phyloP scores from a whole-genome alignment of 2,888 invertebrate species.

The Erpobdella octoculata region DNA sequence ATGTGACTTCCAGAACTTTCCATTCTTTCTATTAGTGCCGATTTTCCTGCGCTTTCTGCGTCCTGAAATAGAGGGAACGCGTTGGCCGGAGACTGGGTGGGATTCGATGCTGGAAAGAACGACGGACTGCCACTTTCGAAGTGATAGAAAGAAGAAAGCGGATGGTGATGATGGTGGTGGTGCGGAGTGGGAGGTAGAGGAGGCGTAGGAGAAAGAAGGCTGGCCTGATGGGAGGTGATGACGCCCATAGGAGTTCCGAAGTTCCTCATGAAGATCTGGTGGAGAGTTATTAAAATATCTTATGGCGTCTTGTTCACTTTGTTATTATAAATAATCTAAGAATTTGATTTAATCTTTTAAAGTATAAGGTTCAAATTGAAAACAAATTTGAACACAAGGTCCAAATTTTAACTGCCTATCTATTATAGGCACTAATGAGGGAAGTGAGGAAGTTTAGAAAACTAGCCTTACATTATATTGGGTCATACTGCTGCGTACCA shows the following conservation, averaged over 20 bases:
- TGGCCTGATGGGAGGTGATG: neutral
- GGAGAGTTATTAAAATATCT: too few relatives aligned
- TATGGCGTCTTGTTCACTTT: too few relatives aligned
- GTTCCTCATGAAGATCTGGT: neutral
- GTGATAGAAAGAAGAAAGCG: slow-evolving; percentile 2
- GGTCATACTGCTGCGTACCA: too few relatives aligned
- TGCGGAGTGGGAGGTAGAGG: neutral
- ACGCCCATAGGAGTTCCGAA: neutral
- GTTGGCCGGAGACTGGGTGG: neutral
- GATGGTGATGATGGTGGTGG: neutral
- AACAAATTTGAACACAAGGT: too few relatives aligned
- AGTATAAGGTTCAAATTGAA: too few relatives aligned
- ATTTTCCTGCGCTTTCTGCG: neutral
- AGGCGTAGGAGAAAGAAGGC: neutral
- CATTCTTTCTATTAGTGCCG: neutral
- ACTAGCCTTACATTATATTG: too few relatives aligned
- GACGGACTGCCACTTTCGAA: neutral
- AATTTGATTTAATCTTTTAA: too few relatives aligned
- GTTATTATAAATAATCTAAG: too few relatives aligned
- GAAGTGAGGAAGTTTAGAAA: too few relatives aligned
- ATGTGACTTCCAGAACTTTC: neutral
- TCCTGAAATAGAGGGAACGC: neutral
- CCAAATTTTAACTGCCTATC: too few relatives aligned
- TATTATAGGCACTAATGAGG: too few relatives aligned
- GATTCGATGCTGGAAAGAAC: neutral